Base-by-base conservation (phyloP, 2,888 invertebrate genomes). In the Sminthurinus aureus region DNA sequence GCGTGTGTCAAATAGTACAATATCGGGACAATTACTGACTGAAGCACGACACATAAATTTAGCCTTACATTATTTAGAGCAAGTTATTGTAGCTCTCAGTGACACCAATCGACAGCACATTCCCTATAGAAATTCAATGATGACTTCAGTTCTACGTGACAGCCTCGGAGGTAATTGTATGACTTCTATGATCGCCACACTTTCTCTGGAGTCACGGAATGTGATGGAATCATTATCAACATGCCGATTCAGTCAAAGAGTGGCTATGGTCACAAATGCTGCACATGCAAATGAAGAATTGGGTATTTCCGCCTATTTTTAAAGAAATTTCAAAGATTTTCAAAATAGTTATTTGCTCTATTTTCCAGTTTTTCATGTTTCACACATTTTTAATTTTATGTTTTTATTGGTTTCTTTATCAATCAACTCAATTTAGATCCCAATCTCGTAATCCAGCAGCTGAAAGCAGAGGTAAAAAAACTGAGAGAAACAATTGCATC, bases 1-100 rank as follows among this genome's bases (percentile, higher is more conserved):
- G 88, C 90, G 92, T 69, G 91, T 92, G 51, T 90, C 91, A 87
- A 92, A 92, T 89, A 90, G 91, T 74, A 89, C 90, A 52, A 91
- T 91, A 82, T 90, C 90, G 58, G 92, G 92, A 52, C 90, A 90
- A 76, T 90, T 91, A 58, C 89, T 92, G 77, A 90, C 89, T 73
- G 92, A 93, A 89, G 92, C 92, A 11, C 91, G 91, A 87, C 91
- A 91, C 88, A 92, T 93, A 86, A 92, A 93, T 88, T 90, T 92
- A 83, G 92, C 92, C 24, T 89, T 92, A 77, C 92, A 92, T 89
- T 92, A 91, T 89, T 88, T 92, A 87, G 92, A 92, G 88, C 92
- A 92, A 89, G 88, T 88, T 12, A 88, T 88, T 58, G 88, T 90
- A 24, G 91, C 91, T 0, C 86, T 91, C 74, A 90, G 91, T 0